A percentile compares a stretch with the other conserved stretches of the same genome.
Conservation (phyloP, 2,113 vertebrate genomes). For the Ranitomeya variabilis region DNA sequence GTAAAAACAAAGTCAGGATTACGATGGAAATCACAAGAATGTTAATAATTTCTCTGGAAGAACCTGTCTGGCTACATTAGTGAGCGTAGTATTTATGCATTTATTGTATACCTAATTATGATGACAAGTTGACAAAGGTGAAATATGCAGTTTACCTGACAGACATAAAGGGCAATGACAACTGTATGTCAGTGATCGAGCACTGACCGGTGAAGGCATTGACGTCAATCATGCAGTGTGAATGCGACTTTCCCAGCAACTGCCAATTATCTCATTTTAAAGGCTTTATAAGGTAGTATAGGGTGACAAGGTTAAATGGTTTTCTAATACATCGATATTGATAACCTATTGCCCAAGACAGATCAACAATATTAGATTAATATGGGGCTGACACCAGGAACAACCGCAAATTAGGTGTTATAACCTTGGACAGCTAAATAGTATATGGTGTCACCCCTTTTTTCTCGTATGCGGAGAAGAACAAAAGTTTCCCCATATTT, state of each 20-base stretch:
- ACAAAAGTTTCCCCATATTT: too few species aligned
- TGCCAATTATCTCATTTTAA: neutral
- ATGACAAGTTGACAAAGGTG: neutral
- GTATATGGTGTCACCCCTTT: too few species aligned
- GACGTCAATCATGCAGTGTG: neutral
- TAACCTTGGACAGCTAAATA: too few species aligned
- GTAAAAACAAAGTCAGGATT: neutral
- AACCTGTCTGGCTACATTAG: constrained; percentile 3
- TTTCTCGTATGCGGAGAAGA: too few species aligned
- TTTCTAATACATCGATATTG: too few species aligned
- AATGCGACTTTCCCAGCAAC: neutral
- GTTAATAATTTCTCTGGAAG: constrained; percentile 5
- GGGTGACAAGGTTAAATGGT: neutral
- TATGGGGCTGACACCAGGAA: too few species aligned
- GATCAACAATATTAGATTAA: too few species aligned
- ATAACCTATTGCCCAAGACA: too few species aligned
- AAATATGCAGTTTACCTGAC: neutral
- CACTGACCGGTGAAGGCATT: neutral
- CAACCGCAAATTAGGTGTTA: too few species aligned
- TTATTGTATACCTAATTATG: neutral
- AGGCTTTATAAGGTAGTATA: neutral
- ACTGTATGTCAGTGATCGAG: neutral
- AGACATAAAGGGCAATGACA: neutral
- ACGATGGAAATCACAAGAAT: constrained; percentile 4
- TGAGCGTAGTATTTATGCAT: neutral